Evolutionary conservation across 2,797 vertebrate species (phyloP), one percentile per base, ranked within the genome.

Genomic region (Hirundo rustica): DNA sequence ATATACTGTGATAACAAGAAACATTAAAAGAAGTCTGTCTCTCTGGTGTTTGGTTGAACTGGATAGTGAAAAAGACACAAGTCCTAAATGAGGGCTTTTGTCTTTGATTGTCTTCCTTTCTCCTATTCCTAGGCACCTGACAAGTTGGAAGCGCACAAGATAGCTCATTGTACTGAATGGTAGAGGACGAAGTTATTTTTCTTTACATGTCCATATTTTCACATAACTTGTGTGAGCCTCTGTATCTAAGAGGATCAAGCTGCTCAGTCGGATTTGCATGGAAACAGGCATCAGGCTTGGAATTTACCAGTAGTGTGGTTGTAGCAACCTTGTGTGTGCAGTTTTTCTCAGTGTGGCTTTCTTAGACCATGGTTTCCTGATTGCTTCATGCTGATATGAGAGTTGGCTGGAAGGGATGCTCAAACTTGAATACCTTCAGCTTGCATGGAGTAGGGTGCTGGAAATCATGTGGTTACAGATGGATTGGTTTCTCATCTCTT

Each of bases 321-420:
- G 15, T 45, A 34, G 27, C 40, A 51, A 40, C 26, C 21, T 44
- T 51, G 30, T 38, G 45, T 62, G 3, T 10, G n/a, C 32, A 20
- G 10, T n/a, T 79, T 44, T 57, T 30, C 34, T 38, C 1, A 0
- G 21, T 21, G 40, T 16, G 8, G 6, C 58, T 79, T 74, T 55
- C 47, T 70, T 50, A 40, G 15, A 30, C 32, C 4, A 0, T 25
- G 13, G 6, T 36, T 85, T 71, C 1, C 1, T 48, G 30, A 5
- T 71, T 60, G 16, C 29, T 53, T 86, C n/a, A 1, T 25, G 32
- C 36, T 74, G 9, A 7, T 47, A 3, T 0, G 3, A 44, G 53
- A 53, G 32, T 7, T 85, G n/a, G 6, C 57, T 71, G 30, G 40
- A 74, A 89, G 29, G 42, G 38, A 11, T 61, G 65, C 42, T 78